Evolutionary conservation across 2,113 vertebrate genomes (phyloP), one percentile per base, ranked within the genome.

Genomic region (Poecilia latipinna): DNA sequence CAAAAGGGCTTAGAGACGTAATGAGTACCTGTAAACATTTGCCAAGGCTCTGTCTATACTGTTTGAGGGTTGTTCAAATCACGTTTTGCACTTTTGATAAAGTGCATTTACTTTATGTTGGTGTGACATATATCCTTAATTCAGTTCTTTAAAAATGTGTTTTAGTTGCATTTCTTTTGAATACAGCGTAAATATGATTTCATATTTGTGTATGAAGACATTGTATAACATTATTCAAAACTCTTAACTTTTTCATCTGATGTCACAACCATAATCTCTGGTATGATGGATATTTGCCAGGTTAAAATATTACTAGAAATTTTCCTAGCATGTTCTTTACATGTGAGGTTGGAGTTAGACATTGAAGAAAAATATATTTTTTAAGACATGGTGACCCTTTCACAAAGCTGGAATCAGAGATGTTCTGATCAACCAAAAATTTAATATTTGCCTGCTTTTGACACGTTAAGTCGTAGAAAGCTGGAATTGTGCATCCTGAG

Each of bases 1-100:
- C 76, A 75, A 76, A 78, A 76, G 63, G 65, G 22, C 72, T 70
- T n/a, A 80, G 70, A 70, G 68, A 24, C 29, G 29, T 33, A 54
- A 29, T n/a, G 54, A 60, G 31, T 48, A 7, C 57, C 61, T 65
- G 29, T 51, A 65, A 72, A 84, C 64, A 79, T 57, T 65, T 54
- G 65, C 48, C 57, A 28, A 26, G 28, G 26, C 37, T 74, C 44
- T 13, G 0, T 35, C 19, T 28, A 29, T 29, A 15, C 24, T 64
- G 42, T 70, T n/a, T n/a, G 57, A 33, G 22, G 22, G 39, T 29
- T 71, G 37, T 28, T 65, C 19, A 33, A 28, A 11, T 78, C 11
- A 12, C 26, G 4, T 26, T 26, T 13, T 39, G 19, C 1, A 37
- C 1, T 62, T 62, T 15, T 15, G 17, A 15, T 62, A 19, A 57